These are phyloP conservation scores for Eonycteris spelaea DNA, from an alignment of 2,113 vertebrate species.

Conservation along the genomic window DNA sequence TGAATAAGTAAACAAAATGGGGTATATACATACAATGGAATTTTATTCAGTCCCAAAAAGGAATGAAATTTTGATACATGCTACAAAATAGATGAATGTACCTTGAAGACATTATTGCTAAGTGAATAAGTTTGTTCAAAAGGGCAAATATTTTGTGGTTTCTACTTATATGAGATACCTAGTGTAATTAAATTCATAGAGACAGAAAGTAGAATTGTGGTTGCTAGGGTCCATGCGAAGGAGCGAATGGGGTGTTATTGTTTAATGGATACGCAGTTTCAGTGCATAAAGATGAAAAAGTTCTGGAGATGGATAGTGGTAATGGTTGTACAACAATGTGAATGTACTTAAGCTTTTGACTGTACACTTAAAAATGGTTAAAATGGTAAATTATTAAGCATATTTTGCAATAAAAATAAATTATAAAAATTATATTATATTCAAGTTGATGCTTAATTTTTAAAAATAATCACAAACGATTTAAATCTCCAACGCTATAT, in stretches of 20 bases:
- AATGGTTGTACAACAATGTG: background rate
- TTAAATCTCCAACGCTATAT: background rate
- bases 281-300: background rate
- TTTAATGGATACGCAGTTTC: background rate
- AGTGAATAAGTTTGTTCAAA: background rate
- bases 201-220: background rate
- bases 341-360: background rate
- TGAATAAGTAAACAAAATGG: background rate
- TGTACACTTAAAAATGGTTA: background rate
- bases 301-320: background rate
- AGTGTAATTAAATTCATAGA: background rate
- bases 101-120: background rate
- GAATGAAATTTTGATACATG: background rate
- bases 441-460: background rate
- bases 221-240: background rate
- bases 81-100: background rate
- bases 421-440: background rate
- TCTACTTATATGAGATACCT: background rate
- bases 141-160: background rate
- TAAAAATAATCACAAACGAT: background rate
- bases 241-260: background rate
- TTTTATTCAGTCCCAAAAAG: background rate
- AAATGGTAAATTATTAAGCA: background rate
- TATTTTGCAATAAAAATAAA: background rate
- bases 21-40: background rate